Percentiles rank a stretch among this genome's conserved stretches.
These are phyloP conservation scores for Agapostemon virescens DNA, from an alignment of 2,888 invertebrate species.

Conservation along the genomic window DNA sequence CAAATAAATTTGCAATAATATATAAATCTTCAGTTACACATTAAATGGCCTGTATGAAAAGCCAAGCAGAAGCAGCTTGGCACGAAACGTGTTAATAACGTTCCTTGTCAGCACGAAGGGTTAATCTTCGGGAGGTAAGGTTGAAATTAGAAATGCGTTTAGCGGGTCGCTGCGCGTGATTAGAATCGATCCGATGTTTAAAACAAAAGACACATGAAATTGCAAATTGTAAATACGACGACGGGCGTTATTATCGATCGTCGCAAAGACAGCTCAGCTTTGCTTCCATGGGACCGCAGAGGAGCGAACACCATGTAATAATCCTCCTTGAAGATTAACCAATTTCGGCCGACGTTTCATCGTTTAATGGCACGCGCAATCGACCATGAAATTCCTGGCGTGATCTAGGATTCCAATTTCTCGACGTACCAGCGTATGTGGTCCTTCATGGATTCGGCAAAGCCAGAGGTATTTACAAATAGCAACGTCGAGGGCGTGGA, in stretches of 20 bases:
- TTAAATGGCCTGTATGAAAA: too few species aligned
- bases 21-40: too few species aligned
- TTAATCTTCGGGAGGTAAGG: constrained; percentile 18
- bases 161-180: not conserved
- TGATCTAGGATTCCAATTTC: constrained; percentile 90
- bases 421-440: constrained; percentile 95
- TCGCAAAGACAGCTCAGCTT: not conserved
- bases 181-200: not conserved
- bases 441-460: constrained; percentile 92
- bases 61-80: too few species aligned
- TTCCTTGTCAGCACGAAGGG: not conserved
- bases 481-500: constrained; percentile 94
- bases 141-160: not conserved
- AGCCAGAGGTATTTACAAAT: constrained; percentile 90
- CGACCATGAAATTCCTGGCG: constrained; percentile 60
- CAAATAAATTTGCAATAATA: too few species aligned
- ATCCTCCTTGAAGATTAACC: constrained; percentile 61
- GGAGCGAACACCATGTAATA: constrained; percentile 22
- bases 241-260: constrained; percentile 14
- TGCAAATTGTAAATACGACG: not conserved
- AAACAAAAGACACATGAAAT: not conserved
- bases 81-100: not conserved
- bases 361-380: constrained; percentile 56
- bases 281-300: constrained; percentile 7
- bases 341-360: constrained; percentile 55